Evolutionary conservation across 92 coral and sea anemone species (phyloP), one percentile per base, ranked within the genome.

Genomic region (Palythoa grandiflora): DNA sequence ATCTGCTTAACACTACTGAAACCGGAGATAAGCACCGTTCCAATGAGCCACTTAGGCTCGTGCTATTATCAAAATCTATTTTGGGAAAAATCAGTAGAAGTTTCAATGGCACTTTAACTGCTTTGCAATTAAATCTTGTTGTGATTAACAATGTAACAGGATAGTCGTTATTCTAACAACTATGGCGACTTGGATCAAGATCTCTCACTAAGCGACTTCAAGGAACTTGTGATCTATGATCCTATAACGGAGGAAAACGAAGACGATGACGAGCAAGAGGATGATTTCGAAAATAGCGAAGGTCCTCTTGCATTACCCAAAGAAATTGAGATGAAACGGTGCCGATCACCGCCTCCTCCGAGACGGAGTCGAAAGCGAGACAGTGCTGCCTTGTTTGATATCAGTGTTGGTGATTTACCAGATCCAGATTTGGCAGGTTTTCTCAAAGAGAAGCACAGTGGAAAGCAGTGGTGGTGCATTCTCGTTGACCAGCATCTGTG

Each of bases 381-480:
- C 86, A 97, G 99, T 83, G 98, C 99, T 59, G 96, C 96, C 0
- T 85, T 97, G 40, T 97, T 97, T 72, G 99, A 97, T 75, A 97
- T 97, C 75, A 85, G 98, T 9, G 91, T 97, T 36, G 94, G 93
- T 59, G 99, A 97, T 68, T 85, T 97, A 9, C 93, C 95, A 20
- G 96, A 94, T 78, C 96, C 98, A 20, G 99, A 97, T 75, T 89
- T 94, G 77, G 96, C 99, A 0, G 98, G 99, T n/a, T 55, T 91
- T 85, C 92, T 97, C 16, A 84, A 79, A 57, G 99, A 97, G 63
- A 97, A 97, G 77, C 98, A 97, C 89, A 92, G 98, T 70, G 95
- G 92, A 60, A 95, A 97, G 68, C 77, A 95, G 44, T 97, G 99
- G 99, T 97, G 95, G 97, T 97, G 99, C 73, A 97, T 97, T 13